These are phyloP conservation scores for Xestia rhomboidea DNA, from an alignment of 2,888 invertebrate species.

Conservation along the genomic window DNA sequence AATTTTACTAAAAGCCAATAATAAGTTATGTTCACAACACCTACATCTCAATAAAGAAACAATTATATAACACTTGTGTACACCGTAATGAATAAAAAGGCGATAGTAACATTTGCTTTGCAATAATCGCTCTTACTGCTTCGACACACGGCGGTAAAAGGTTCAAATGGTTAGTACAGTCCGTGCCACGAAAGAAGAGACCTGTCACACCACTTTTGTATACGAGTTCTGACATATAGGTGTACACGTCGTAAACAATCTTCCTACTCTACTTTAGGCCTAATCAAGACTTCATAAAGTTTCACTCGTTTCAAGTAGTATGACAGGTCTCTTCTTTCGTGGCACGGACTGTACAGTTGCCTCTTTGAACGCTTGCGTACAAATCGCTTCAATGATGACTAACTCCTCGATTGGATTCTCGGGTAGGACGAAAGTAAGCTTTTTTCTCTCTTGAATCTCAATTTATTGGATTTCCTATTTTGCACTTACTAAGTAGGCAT, in stretches of 20 bases:
- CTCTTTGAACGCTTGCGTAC: background rate
- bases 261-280: too few species aligned
- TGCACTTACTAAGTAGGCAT: too few species aligned
- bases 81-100: background rate
- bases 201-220: too few species aligned
- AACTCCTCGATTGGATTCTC: constrained; percentile 1
- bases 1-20: too few species aligned
- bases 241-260: too few species aligned
- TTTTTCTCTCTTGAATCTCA: background rate
- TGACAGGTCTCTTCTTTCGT: too few species aligned
- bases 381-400: too few species aligned
- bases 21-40: background rate
- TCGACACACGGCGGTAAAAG: background rate
- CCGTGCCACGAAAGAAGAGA: too few species aligned
- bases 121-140: background rate
- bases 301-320: too few species aligned
- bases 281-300: too few species aligned
- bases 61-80: background rate
- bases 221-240: too few species aligned
- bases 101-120: background rate
- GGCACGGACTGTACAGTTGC: too few species aligned
- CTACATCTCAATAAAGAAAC: background rate
- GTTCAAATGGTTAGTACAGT: background rate
- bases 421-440: background rate
- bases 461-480: background rate